Conservation (phyloP, 1,140 invertebrate species). For the Formica exsecta region DNA sequence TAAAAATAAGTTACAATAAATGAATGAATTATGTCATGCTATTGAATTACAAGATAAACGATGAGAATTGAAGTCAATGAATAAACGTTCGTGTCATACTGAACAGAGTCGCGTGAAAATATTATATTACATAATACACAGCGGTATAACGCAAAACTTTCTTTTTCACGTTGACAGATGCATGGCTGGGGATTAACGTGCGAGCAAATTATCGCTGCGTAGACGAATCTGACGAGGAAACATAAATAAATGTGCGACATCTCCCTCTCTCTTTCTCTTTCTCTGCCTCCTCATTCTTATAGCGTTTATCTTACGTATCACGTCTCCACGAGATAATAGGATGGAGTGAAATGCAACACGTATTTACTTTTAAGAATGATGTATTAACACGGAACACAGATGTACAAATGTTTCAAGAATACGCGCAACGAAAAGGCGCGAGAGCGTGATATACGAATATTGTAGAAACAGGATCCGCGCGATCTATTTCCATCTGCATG, state of each 20-base stretch:
- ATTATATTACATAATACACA: background rate
- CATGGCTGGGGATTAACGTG: background rate
- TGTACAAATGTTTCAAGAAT: background rate
- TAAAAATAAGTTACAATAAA: constrained; percentile 23
- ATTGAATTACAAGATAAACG: constrained; percentile 4
- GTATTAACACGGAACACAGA: background rate
- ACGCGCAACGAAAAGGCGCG: background rate
- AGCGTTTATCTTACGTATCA: background rate
- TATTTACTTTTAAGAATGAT: background rate
- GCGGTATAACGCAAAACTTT: background rate
- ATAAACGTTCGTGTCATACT: constrained; percentile 5
- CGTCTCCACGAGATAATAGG: background rate
- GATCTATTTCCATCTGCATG: background rate
- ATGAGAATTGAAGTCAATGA: background rate
- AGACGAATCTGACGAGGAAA: constrained; percentile 1
- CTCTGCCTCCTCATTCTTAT: background rate
- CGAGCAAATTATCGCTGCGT: constrained; percentile 11
- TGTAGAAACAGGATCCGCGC: background rate
- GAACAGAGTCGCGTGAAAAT: background rate
- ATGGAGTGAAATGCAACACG: background rate
- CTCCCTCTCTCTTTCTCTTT: constrained; percentile 30
- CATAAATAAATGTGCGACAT: background rate
- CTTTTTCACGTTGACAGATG: constrained; percentile 11
- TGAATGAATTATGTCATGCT: background rate
- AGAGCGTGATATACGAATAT: background rate